phyloP scores from a whole-genome alignment of 2,888 invertebrate genomes.

The Carpatolechia fugitivella region DNA sequence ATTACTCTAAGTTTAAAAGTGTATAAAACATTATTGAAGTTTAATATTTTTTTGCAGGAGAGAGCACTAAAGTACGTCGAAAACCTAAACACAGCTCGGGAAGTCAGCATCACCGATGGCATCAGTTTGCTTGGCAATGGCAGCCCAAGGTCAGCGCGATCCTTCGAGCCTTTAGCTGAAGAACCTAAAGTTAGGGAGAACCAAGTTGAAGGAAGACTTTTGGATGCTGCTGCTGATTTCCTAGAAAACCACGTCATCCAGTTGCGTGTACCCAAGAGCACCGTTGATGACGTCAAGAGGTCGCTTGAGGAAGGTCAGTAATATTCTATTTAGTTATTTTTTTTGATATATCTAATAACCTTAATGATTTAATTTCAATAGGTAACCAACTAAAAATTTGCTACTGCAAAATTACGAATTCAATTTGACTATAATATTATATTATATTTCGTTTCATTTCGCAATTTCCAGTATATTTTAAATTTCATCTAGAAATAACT shows the following conservation, averaged over 20 bases:
- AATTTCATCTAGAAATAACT: too few relatives aligned
- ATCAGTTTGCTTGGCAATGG: slow-evolving; percentile 75
- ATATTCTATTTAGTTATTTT: background rate
- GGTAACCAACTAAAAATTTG: too few relatives aligned
- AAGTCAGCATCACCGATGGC: slow-evolving; percentile 80
- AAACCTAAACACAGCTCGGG: slow-evolving; percentile 67
- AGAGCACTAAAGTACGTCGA: slow-evolving; percentile 85
- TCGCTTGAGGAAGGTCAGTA: slow-evolving; percentile 89
- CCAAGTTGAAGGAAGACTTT: slow-evolving; percentile 84
- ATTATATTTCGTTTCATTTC: too few relatives aligned
- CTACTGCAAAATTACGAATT: too few relatives aligned
- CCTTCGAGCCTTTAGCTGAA: slow-evolving; percentile 82
- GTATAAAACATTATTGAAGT: too few relatives aligned
- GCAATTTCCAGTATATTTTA: too few relatives aligned
- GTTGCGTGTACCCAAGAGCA: slow-evolving; percentile 86
- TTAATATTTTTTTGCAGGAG: slow-evolving; percentile 73
- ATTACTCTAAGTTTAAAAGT: too few relatives aligned
- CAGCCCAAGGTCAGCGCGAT: slow-evolving; percentile 78
- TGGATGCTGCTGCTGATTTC: slow-evolving; percentile 88
- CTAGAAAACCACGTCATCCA: slow-evolving; percentile 89
- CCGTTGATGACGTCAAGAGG: slow-evolving; percentile 86
- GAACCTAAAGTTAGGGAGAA: slow-evolving; percentile 86
- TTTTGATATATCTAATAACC: too few relatives aligned
- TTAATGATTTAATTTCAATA: too few relatives aligned
- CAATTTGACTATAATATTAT: too few relatives aligned